phyloP scores from a whole-genome alignment of 2,888 invertebrate species.

The Heliconius sara region DNA sequence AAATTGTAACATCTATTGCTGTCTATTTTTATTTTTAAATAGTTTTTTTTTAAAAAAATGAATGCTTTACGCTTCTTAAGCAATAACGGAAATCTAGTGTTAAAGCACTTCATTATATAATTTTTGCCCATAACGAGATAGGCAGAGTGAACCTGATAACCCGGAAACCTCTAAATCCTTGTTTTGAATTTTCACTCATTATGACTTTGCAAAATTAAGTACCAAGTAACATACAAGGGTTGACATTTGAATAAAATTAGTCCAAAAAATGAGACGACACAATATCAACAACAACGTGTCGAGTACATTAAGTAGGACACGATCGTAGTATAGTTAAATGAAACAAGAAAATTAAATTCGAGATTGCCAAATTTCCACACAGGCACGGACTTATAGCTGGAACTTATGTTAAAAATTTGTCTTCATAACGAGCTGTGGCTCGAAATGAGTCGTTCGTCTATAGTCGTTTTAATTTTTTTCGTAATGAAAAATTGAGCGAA shows the following conservation, averaged over 20 bases:
- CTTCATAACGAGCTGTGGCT: not conserved
- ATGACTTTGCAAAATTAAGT: no score
- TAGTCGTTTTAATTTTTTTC: not conserved
- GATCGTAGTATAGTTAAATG: conserved; percentile 4
- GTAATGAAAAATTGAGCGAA: not conserved
- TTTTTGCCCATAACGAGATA: no score
- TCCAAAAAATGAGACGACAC: not conserved
- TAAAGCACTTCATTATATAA: no score
- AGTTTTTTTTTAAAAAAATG: no score
- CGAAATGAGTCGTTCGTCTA: not conserved
- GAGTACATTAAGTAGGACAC: not conserved
- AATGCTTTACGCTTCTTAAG: no score
- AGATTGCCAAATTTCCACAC: conserved; percentile 4
- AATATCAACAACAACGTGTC: not conserved
- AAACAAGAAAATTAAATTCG: conserved; percentile 14
- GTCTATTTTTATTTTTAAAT: not conserved
- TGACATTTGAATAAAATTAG: no score
- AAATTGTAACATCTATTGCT: not conserved
- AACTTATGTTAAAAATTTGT: conserved; percentile 16
- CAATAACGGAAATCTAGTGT: no score
- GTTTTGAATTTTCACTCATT: no score
- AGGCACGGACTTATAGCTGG: conserved; percentile 6
- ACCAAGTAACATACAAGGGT: no score
- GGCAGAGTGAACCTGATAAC: no score
- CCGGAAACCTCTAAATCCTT: no score